phyloP scores from a whole-genome alignment of 2,113 vertebrate genomes.

The Acinonyx jubatus region DNA sequence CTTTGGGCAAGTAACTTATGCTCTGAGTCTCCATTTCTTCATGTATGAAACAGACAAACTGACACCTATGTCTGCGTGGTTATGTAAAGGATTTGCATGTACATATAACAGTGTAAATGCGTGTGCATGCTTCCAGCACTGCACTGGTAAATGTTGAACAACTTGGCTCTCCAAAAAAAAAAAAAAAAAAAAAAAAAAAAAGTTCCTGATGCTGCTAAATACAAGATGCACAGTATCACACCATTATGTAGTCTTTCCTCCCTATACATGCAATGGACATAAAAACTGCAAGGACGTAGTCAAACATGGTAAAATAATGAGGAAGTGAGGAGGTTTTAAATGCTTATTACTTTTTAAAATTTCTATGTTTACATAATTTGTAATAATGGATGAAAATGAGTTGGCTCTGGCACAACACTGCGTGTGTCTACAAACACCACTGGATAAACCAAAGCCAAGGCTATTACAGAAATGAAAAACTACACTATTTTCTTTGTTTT shows the following conservation, averaged over 20 bases:
- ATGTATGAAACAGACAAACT: background rate
- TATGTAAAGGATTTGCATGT: background rate
- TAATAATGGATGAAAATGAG: background rate
- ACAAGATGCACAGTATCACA: background rate
- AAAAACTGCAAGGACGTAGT: background rate
- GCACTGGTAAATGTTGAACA: background rate
- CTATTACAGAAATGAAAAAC: background rate
- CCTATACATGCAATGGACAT: background rate
- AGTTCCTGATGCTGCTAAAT: background rate
- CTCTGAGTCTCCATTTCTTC: background rate
- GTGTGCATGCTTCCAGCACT: background rate
- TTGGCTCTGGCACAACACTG: rapidly evolving
- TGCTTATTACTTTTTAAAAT: background rate
- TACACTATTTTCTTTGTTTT: background rate
- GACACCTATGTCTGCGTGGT: background rate
- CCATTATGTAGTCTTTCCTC: background rate
- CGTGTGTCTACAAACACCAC: background rate
- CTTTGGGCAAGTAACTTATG: background rate
- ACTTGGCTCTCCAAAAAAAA: background rate
- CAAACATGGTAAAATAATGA: background rate
- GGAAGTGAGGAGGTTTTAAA: background rate
- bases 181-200: background rate
- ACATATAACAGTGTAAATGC: background rate
- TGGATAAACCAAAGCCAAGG: background rate
- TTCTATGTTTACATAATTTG: background rate